Percentiles rank a stretch among this genome's conserved stretches.
These are phyloP conservation scores for Dysmachus trigonus DNA, from an alignment of 2,888 invertebrate species.

Conservation along the genomic window DNA sequence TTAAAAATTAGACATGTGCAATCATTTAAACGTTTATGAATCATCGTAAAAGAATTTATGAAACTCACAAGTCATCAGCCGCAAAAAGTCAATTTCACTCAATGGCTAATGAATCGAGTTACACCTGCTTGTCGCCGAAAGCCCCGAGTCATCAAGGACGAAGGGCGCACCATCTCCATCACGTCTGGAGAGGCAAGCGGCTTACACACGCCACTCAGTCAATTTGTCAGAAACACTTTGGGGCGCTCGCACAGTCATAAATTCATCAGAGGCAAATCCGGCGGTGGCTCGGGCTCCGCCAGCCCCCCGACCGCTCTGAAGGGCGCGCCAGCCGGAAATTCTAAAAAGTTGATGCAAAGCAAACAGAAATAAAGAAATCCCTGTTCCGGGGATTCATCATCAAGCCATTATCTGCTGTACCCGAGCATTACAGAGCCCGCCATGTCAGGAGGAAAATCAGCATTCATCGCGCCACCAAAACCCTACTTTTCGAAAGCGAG, in stretches of 20 bases:
- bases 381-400: slow-evolving; percentile 46
- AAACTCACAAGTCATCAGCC: background rate
- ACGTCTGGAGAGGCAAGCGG: background rate
- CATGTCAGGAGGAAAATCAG: slow-evolving; percentile 23
- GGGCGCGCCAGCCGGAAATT: background rate
- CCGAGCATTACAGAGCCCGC: slow-evolving; percentile 39
- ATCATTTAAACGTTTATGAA: too few species aligned
- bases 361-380: slow-evolving; percentile 47
- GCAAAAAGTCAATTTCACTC: background rate
- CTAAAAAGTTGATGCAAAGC: slow-evolving; percentile 19
- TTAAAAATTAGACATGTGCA: too few species aligned
- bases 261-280: background rate
- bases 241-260: background rate
- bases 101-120: background rate
- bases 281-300: background rate
- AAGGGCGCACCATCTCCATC: background rate
- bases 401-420: slow-evolving; percentile 47
- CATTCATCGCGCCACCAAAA: slow-evolving; percentile 19
- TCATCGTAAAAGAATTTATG: background rate
- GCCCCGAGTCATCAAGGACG: background rate
- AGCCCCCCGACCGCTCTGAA: background rate
- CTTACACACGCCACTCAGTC: slow-evolving; percentile 12
- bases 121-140: background rate
- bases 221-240: slow-evolving; percentile 34
- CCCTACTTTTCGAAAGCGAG: background rate